Conservation (phyloP, 2,888 invertebrate species). For the Zelleria hepariella region DNA sequence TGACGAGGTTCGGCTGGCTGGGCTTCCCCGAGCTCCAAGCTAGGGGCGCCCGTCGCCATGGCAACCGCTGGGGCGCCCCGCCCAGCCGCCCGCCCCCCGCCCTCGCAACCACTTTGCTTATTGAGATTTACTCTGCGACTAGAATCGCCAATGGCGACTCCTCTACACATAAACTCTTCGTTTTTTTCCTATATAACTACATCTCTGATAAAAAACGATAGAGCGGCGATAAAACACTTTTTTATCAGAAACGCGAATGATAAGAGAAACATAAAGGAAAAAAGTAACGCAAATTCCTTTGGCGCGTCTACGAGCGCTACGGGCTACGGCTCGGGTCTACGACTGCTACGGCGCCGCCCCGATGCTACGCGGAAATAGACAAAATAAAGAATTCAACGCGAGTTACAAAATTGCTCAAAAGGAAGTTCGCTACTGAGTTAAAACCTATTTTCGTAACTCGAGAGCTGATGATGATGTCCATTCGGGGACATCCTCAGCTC, state of each 20-base stretch:
- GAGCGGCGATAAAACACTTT: background rate
- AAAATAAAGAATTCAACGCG: conserved; percentile 14
- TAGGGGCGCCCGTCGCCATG: conserved; percentile 49
- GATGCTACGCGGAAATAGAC: background rate
- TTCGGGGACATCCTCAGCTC: too few relatives aligned
- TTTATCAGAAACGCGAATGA: background rate
- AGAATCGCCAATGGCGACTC: conserved; percentile 40
- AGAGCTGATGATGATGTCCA: background rate
- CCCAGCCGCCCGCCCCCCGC: conserved; percentile 30
- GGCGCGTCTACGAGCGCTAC: background rate
- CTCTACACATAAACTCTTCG: conserved; percentile 19
- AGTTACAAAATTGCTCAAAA: background rate
- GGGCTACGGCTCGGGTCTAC: background rate
- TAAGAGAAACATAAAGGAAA: background rate
- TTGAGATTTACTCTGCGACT: conserved; percentile 41
- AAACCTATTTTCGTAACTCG: background rate
- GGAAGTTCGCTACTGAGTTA: background rate
- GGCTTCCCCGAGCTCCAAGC: conserved; percentile 16
- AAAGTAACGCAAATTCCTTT: background rate
- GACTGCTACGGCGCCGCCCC: background rate
- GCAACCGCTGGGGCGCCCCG: conserved; percentile 54
- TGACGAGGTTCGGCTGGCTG: background rate
- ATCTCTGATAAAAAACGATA: conserved; percentile 1
- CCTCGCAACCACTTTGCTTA: conserved; percentile 37
- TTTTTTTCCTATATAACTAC: conserved; percentile 14